A percentile compares a stretch with the other conserved stretches of the same genome.
Conservation (phyloP, 1,140 invertebrate genomes). For the Drosophila tsacasi region DNA sequence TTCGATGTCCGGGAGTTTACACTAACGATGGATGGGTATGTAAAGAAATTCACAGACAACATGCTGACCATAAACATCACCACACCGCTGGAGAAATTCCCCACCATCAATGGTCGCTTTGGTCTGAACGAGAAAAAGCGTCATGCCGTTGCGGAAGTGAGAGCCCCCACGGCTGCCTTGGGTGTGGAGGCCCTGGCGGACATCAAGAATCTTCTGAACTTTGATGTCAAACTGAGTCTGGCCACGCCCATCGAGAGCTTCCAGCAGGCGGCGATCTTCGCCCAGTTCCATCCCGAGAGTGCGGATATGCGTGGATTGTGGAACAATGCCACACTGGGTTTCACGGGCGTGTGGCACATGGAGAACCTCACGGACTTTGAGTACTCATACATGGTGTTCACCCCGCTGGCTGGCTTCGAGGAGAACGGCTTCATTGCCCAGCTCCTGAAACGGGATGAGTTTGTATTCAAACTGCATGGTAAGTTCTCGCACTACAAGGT, state of each 20-base stretch:
- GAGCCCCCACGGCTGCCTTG: conserved; percentile 88
- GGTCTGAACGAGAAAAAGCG: conserved; percentile 89
- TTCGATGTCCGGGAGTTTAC: conserved; percentile 89
- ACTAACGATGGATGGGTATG: conserved; percentile 88
- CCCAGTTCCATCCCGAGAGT: conserved; percentile 62
- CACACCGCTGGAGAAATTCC: conserved; percentile 89
- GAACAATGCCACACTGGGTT: conserved; percentile 90
- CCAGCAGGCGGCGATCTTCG: conserved; percentile 86
- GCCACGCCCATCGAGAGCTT: conserved; percentile 90
- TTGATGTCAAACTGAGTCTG: conserved; percentile 90
- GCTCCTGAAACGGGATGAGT: conserved; percentile 86
- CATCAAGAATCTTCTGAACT: conserved; percentile 87
- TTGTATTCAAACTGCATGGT: conserved; percentile 90
- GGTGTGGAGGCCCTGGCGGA: conserved; percentile 89
- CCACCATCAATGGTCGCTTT: conserved; percentile 88
- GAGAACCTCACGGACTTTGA: conserved; percentile 90
- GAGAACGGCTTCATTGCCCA: conserved; percentile 91
- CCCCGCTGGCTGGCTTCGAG: conserved; percentile 90
- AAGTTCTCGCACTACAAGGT: conserved; percentile 88
- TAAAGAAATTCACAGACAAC: conserved; percentile 88
- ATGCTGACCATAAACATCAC: conserved; percentile 90
- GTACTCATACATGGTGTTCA: conserved; percentile 91
- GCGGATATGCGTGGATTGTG: conserved; percentile 90
- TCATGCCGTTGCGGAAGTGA: conserved; percentile 90
- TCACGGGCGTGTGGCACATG: conserved; percentile 91